Percentiles rank a stretch among this genome's conserved stretches.
These are phyloP conservation scores for Melitaea athalia DNA, from an alignment of 2,888 invertebrate species.

Conservation along the genomic window DNA sequence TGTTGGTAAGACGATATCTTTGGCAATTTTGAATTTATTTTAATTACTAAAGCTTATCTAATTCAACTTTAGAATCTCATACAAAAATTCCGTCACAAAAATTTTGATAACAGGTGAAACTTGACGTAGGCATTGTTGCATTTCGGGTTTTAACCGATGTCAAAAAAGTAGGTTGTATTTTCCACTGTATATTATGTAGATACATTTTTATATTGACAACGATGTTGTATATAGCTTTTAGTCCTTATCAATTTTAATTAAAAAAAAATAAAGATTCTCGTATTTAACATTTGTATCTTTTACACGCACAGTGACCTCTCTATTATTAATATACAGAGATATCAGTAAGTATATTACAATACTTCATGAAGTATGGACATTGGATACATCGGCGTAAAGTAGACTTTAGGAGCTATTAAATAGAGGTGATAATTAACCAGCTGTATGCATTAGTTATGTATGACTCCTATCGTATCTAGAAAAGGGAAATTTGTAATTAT, in stretches of 20 bases:
- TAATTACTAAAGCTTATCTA: too few relatives aligned
- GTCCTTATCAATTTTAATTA: not conserved
- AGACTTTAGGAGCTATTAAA: not conserved
- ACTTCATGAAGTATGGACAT: not conserved
- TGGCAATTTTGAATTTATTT: too few relatives aligned
- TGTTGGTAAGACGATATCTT: too few relatives aligned
- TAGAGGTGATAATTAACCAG: not conserved
- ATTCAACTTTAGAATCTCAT: too few relatives aligned
- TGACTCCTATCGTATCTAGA: constrained; percentile 4
- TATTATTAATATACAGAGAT: not conserved
- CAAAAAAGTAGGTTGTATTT: too few relatives aligned
- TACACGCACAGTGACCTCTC: constrained; percentile 2
- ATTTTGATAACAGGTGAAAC: too few relatives aligned
- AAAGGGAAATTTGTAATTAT: constrained; percentile 17
- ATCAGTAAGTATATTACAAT: not conserved
- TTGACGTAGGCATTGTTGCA: too few relatives aligned
- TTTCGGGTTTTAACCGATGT: too few relatives aligned
- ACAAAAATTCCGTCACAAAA: too few relatives aligned
- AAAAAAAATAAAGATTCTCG: not conserved
- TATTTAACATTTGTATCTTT: not conserved
- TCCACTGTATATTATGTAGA: too few relatives aligned
- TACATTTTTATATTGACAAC: too few relatives aligned
- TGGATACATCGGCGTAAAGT: not conserved
- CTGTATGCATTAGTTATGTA: not conserved
- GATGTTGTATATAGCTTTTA: too few relatives aligned